A percentile compares a stretch with the other conserved stretches of the same genome.
Evolutionary conservation across 2,888 invertebrate genomes (phyloP).

Genomic region (Amphipoea oculea): DNA sequence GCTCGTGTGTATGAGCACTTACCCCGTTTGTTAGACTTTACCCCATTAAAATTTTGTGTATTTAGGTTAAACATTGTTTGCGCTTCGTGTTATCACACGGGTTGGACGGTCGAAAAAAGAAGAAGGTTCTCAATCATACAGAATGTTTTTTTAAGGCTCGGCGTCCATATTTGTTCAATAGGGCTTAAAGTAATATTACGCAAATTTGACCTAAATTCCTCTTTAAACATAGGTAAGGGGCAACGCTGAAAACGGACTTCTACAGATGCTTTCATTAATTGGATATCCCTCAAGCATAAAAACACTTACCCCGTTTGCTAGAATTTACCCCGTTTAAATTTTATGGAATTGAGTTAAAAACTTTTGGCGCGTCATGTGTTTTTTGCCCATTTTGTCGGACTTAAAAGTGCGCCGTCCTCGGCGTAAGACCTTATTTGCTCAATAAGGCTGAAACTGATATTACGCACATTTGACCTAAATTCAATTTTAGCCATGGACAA

Average conservation of each 20-base stretch:
- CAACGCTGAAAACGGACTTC: too few species aligned
- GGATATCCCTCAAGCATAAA: too few species aligned
- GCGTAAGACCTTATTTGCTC: slow-evolving; percentile 7
- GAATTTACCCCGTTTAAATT: too few species aligned
- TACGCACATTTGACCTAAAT: slow-evolving; percentile 51
- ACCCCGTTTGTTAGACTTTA: background rate
- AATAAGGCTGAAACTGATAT: slow-evolving; percentile 34
- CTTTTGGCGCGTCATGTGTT: too few species aligned
- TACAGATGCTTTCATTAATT: too few species aligned
- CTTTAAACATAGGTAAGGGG: too few species aligned
- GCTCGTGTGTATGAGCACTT: background rate
- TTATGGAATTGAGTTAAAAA: too few species aligned
- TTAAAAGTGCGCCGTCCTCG: too few species aligned
- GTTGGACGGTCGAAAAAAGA: background rate
- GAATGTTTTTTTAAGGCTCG: background rate
- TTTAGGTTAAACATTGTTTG: background rate
- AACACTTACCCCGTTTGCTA: too few species aligned
- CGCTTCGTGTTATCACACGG: background rate
- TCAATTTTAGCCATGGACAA: slow-evolving; percentile 32
- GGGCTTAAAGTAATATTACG: too few species aligned
- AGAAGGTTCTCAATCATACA: background rate
- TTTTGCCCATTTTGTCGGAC: background rate
- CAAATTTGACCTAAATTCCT: too few species aligned
- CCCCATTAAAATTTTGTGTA: too few species aligned
- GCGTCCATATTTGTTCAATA: slow-evolving; percentile 5